Percentiles rank a stretch among this genome's conserved stretches.
These are phyloP conservation scores for Salminus brasiliensis DNA, from an alignment of 2,113 vertebrate genomes.

Conservation along the genomic window DNA sequence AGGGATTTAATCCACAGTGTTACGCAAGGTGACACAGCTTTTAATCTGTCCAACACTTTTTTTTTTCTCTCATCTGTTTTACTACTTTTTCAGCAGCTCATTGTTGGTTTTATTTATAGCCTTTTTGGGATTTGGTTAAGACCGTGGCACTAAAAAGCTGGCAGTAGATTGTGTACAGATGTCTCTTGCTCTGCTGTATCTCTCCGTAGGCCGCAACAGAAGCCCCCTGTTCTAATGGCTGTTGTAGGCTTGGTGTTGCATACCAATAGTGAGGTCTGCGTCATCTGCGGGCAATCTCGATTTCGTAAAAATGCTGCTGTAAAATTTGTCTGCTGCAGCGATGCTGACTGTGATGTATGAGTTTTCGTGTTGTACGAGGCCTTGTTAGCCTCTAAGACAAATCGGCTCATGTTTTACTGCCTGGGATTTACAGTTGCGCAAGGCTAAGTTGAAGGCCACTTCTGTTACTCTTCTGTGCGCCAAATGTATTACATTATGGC, in stretches of 20 bases:
- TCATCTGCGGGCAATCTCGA: neutral
- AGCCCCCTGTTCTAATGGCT: neutral
- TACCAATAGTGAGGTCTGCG: constrained; percentile 12
- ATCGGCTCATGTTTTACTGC: constrained; percentile 17
- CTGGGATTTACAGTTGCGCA: neutral
- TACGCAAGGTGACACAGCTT: constrained; percentile 29
- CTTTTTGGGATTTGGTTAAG: constrained; percentile 26
- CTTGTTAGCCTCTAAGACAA: constrained; percentile 12
- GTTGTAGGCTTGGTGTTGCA: constrained; percentile 34
- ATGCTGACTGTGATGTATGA: neutral
- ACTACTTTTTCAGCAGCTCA: neutral
- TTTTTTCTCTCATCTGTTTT: constrained; percentile 18
- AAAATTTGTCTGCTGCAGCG: constrained; percentile 19
- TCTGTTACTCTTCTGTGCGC: constrained; percentile 9
- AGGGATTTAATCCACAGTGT: constrained; percentile 8
- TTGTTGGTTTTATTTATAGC: constrained; percentile 10
- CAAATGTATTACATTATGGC: neutral
- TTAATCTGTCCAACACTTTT: constrained; percentile 11
- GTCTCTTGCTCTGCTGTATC: neutral
- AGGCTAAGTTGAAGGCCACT: constrained; percentile 12
- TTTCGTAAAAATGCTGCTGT: constrained; percentile 25
- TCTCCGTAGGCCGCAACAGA: neutral
- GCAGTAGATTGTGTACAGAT: constrained; percentile 16
- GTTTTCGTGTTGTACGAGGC: constrained; percentile 7
- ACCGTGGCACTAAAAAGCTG: constrained; percentile 4